Evolutionary conservation across 1,140 invertebrate genomes (phyloP).

Genomic region (Drosophila dunni): DNA sequence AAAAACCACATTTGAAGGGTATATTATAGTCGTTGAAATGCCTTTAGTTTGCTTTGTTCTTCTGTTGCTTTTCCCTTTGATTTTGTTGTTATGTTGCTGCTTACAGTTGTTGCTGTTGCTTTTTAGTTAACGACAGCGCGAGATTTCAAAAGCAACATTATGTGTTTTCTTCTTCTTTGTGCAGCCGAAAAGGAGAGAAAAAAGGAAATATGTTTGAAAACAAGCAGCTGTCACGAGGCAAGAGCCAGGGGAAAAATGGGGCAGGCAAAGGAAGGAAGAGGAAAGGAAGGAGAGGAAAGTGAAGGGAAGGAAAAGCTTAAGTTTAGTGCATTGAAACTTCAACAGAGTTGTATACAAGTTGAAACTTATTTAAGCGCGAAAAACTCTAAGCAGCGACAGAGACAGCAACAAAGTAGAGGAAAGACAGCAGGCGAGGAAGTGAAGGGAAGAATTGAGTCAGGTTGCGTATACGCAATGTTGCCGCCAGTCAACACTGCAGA

Average conservation of each 20-base stretch:
- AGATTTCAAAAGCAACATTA: constrained; percentile 13
- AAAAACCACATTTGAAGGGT: too few relatives aligned
- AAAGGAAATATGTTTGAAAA: constrained; percentile 2
- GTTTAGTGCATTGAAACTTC: constrained; percentile 27
- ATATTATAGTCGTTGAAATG: too few relatives aligned
- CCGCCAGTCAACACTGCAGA: constrained; percentile 21
- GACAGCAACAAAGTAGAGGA: not conserved
- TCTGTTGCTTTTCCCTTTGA: not conserved
- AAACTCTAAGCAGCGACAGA: constrained; percentile 32
- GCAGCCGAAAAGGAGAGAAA: not conserved
- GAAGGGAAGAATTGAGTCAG: not conserved
- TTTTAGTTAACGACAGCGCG: constrained; percentile 13
- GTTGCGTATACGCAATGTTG: constrained; percentile 44
- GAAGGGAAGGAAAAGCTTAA: not conserved
- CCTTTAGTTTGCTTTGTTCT: not conserved
- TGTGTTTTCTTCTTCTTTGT: not conserved
- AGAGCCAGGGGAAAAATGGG: not conserved
- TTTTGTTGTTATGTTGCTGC: not conserved
- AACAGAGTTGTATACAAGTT: constrained; percentile 50
- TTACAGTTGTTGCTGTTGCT: not conserved
- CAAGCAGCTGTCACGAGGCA: not conserved
- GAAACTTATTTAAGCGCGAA: constrained; percentile 63
- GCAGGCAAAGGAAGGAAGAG: not conserved
- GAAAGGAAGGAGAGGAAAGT: not conserved
- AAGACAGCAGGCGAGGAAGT: not conserved